A percentile compares a stretch with the other conserved stretches of the same genome.
phyloP scores from a whole-genome alignment of 1,140 invertebrate genomes.

The Medauroidea extradentata region DNA sequence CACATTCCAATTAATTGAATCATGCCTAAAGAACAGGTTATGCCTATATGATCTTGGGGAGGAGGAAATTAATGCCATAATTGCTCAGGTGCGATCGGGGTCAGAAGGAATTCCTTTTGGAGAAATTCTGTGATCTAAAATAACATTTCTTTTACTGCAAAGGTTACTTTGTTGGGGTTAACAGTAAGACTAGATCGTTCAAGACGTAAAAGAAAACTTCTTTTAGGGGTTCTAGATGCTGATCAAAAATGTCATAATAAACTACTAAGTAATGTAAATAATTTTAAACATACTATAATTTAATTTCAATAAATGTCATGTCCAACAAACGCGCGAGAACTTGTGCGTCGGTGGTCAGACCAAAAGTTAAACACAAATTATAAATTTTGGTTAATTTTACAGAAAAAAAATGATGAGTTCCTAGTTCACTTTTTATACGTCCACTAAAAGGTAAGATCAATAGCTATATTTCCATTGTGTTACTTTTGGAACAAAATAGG shows the following conservation, averaged over 20 bases:
- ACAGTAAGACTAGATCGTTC: constrained; percentile 16
- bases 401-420: no score
- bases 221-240: constrained; percentile 17
- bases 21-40: neutral
- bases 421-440: no score
- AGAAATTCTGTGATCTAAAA: constrained; percentile 9
- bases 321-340: neutral
- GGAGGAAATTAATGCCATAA: constrained; percentile 13
- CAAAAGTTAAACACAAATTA: no score
- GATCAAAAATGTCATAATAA: constrained; percentile 14
- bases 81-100: constrained; percentile 8
- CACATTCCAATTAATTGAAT: neutral
- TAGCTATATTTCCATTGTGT: no score
- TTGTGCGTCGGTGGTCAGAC: neutral
- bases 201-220: constrained; percentile 18
- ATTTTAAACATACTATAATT: neutral
- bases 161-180: constrained; percentile 12
- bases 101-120: neutral
- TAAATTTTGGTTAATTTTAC: no score
- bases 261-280: constrained; percentile 37
- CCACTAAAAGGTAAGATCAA: no score
- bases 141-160: constrained; percentile 2
- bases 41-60: neutral
- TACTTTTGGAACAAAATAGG: no score
- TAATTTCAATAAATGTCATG: neutral